Base-by-base conservation (phyloP, 1,140 invertebrate species). In the Drosophila serrata region DNA sequence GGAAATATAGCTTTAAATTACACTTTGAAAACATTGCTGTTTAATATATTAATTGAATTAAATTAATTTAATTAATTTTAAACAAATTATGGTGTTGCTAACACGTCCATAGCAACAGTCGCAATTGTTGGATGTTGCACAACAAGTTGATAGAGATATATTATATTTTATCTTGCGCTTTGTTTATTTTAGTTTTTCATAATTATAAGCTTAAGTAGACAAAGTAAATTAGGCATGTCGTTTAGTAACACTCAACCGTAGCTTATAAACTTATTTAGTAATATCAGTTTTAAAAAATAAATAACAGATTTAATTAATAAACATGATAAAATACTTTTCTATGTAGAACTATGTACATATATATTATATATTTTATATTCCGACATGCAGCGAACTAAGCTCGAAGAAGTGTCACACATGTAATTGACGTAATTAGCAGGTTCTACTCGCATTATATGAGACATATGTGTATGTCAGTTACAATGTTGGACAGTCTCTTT, bases 401-500 rank as follows among this genome's bases (percentile, higher is more conserved):
- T 27, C 42, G 4, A 33, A 22, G 51, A 78, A 69, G 75, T 64
- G 80, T 48, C 35, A 48, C 51, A 22, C 56, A 49, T 74, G 61
- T 82, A 86, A 86, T 78, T 86, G 82, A 86, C 78, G 70, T 86
- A 86, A 86, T 86, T 86, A 86, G 82, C 61, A 40, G 59, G 17
- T 46, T 61, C 22, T 51, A 29, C 49, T 61, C 12, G 29, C 27
- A 42, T 35, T 45, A 17, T 37, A 13, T 33, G 31, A 15, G 24
- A n/a, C 19, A 35, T 37, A 45, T 33, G 40, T 57, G 37, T n/a
- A 40, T 46, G 39, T 37, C 35, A 64, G 59, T 57, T 46, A 22
- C 35, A 45, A 27, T 9, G 9, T 46, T 29, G 51, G 40, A 35
- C 40, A 37, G 19, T 42, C 48, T 39, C 17, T 40, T 57, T 64